phyloP scores from a whole-genome alignment of 2,113 vertebrate species.

The Cacatua alba region DNA sequence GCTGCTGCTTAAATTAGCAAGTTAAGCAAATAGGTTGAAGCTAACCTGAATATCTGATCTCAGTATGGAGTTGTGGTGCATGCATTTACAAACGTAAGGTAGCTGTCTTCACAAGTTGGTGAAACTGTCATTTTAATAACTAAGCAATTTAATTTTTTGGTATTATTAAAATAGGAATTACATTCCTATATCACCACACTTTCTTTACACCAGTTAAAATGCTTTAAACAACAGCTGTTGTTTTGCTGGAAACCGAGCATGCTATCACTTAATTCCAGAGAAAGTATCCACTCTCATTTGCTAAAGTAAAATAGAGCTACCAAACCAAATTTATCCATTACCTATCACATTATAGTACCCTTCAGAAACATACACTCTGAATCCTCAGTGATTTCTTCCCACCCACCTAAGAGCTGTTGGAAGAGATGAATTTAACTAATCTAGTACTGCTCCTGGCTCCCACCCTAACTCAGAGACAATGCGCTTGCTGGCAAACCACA shows the following conservation, averaged over 20 bases:
- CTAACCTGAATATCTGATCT: not conserved
- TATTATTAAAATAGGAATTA: not conserved
- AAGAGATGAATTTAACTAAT: not conserved
- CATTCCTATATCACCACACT: not conserved
- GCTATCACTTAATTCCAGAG: not conserved
- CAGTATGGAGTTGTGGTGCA: not conserved
- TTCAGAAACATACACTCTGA: not conserved
- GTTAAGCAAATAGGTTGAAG: not conserved
- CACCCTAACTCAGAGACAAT: not conserved
- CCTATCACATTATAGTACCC: not conserved
- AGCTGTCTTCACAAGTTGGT: not conserved
- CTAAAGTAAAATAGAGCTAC: not conserved
- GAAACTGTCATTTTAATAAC: not conserved
- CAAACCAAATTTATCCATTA: not conserved
- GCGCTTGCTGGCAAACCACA: not conserved
- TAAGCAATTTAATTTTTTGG: not conserved
- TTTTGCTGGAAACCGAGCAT: not conserved
- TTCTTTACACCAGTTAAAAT: not conserved
- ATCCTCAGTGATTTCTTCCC: not conserved
- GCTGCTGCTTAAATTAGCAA: conserved; percentile 3
- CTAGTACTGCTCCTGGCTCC: not conserved
- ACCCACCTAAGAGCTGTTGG: not conserved
- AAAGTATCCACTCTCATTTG: not conserved
- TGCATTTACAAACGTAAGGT: not conserved
- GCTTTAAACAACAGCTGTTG: not conserved